A percentile compares a stretch with the other conserved stretches of the same genome.
phyloP scores from a whole-genome alignment of 64 coral and sea anemone species.

The Dendronephthya gigantea region DNA sequence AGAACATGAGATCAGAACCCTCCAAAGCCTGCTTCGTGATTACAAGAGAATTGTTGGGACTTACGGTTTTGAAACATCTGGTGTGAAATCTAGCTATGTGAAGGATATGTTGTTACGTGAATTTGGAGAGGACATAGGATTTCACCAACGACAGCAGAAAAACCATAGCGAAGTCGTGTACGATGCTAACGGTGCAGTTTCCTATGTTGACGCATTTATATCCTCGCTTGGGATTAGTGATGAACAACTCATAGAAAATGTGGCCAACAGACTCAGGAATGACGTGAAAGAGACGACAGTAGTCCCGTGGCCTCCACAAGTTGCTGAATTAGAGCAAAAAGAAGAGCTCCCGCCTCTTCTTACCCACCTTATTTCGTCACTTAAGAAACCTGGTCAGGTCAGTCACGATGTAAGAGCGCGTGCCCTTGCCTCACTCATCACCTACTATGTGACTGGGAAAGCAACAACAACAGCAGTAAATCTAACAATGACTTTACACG shows the following conservation, averaged over 20 bases:
- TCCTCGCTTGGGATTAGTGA: conserved; percentile 35
- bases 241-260: conserved; percentile 21
- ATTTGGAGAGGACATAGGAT: conserved; percentile 32
- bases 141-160: conserved; percentile 34
- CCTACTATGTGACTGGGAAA: background rate
- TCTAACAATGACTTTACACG: background rate
- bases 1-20: conserved; percentile 41
- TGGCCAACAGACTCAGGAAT: conserved; percentile 1
- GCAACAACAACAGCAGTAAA: conserved; percentile 2
- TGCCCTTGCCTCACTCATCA: background rate
- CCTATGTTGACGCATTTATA: conserved; percentile 30
- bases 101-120: conserved; percentile 35
- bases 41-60: conserved; percentile 31
- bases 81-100: conserved; percentile 39
- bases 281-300: background rate
- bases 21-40: conserved; percentile 40
- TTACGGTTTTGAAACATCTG: conserved; percentile 35
- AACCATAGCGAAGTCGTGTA: conserved; percentile 35
- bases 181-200: conserved; percentile 33
- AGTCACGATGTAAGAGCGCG: background rate
- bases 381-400: conserved; percentile 5
- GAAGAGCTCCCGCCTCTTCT: background rate
- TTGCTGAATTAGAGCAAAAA: conserved; percentile 20
- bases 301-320: conserved; percentile 4
- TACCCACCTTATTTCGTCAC: background rate